Evolutionary conservation across 2,797 vertebrate genomes (phyloP), one percentile per base, ranked within the genome.

Genomic region (Sebastes vulpes): DNA sequence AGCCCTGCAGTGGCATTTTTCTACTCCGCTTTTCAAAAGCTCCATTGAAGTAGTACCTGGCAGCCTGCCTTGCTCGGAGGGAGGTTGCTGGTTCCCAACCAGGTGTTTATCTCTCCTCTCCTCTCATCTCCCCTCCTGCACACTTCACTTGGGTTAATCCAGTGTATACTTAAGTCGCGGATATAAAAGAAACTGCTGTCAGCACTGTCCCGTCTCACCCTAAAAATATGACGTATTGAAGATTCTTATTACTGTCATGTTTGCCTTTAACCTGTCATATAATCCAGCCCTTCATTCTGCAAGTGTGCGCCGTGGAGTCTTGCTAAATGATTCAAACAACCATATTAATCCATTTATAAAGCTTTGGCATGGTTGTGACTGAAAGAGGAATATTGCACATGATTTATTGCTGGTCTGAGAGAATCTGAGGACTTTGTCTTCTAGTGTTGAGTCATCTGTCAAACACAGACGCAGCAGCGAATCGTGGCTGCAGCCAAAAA

Each of bases 61-160:
- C 59, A 7, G 70, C 63, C 77, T 91, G 89, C 81, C 89, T 90
- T 85, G 90, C 90, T 90, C 21, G 2, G 82, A 89, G 87, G 90
- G 71, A 86, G 82, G 84, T 91, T 92, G 88, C 69, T 23, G 86
- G 83, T 90, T 91, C 85, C 63, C 56, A 70, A 77, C 77, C 91
- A 91, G 88, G 90, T 92, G 89, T 92, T 93, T 85, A 90, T 92
- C 88, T 73, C 70, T 68, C 31, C 20, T 70, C 59, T 83, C 58
- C 48, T 78, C 65, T 83, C 63, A 20, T 46, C 77, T 71, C 26
- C 21, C 46, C 35, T 23, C 12, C 59, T 54, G 71, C 60, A 59
- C 71, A 72, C 54, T 57, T 60, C 59, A 26, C 52, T 16, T n/a
- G 63, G 31, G 71, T 76, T 67, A 77, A 74, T 77, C 61, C 14